These are phyloP conservation scores for Caenorhabditis imperialis DNA, from an alignment of 2,888 invertebrate genomes.

Conservation along the genomic window DNA sequence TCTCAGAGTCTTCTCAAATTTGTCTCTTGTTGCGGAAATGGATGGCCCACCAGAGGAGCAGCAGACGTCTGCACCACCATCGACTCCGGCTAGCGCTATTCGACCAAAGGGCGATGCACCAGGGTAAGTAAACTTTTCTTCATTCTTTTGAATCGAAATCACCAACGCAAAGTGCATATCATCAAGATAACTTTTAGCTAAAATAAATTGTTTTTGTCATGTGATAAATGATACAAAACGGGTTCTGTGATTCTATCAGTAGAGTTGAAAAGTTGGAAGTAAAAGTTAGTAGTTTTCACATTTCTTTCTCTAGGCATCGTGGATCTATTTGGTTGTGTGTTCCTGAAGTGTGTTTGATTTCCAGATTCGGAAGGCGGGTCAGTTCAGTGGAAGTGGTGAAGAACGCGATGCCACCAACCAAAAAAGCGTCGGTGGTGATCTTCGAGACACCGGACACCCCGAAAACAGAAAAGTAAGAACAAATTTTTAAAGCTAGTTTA, in stretches of 20 bases:
- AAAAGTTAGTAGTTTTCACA: too few relatives aligned
- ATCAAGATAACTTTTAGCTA: too few relatives aligned
- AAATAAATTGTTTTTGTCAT: too few relatives aligned
- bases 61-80: slow-evolving; percentile 10
- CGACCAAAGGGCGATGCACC: slow-evolving; percentile 44
- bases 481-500: background rate
- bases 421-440: slow-evolving; percentile 61
- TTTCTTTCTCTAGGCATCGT: too few relatives aligned
- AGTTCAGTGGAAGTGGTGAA: slow-evolving; percentile 57
- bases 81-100: slow-evolving; percentile 42
- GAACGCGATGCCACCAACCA: slow-evolving; percentile 62
- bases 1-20: slow-evolving; percentile 48
- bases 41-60: slow-evolving; percentile 32
- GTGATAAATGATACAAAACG: too few relatives aligned
- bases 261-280: too few relatives aligned
- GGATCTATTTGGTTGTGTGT: too few relatives aligned
- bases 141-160: too few relatives aligned
- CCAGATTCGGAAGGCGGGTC: slow-evolving; percentile 53
- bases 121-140: slow-evolving; percentile 31
- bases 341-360: too few relatives aligned
- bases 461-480: slow-evolving; percentile 47
- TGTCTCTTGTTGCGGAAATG: slow-evolving; percentile 30
- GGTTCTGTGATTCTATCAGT: too few relatives aligned
- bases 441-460: slow-evolving; percentile 64
- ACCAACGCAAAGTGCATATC: too few relatives aligned